Conservation (phyloP, 2,113 vertebrate genomes). For the Excalfactoria chinensis region DNA sequence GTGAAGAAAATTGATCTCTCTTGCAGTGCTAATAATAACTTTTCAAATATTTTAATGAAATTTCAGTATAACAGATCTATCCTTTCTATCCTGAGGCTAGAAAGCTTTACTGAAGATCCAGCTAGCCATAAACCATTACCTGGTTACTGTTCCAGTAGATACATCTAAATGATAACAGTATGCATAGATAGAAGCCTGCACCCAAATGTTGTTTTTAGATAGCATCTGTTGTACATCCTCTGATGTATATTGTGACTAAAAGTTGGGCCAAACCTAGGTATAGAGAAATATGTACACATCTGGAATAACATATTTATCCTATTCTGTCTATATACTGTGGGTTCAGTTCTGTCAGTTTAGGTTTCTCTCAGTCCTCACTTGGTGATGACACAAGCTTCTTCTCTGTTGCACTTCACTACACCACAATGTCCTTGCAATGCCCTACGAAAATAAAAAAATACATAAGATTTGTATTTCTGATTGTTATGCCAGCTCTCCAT, state of each 20-base stretch:
- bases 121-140: neutral
- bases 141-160: neutral
- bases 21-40: neutral
- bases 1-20: neutral
- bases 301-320: neutral
- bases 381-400: neutral
- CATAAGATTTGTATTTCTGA: neutral
- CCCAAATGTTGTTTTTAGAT: rapidly evolving
- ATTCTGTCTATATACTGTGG: neutral
- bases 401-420: neutral
- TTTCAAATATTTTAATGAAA: neutral
- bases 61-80: neutral
- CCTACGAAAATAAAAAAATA: neutral
- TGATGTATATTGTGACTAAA: neutral
- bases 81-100: neutral
- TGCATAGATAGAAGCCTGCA: neutral
- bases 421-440: neutral
- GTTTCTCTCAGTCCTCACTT: neutral
- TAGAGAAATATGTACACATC: neutral
- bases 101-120: neutral
- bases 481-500: neutral
- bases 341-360: neutral
- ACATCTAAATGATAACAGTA: neutral
- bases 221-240: neutral
- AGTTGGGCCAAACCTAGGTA: neutral